Base-by-base conservation (phyloP, 2,113 vertebrate genomes). In the Globicephala melas region DNA sequence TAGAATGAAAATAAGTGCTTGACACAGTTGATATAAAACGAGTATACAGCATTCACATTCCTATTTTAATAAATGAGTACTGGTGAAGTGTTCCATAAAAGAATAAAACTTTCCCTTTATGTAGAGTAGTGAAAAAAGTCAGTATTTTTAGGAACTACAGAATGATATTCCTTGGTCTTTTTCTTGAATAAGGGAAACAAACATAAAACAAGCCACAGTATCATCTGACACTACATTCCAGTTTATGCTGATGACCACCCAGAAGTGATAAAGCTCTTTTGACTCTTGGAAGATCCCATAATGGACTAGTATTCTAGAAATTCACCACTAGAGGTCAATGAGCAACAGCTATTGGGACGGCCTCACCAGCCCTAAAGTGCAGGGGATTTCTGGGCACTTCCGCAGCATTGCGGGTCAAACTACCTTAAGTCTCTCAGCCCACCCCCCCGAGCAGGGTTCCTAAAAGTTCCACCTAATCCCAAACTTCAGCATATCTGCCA, bases 1-100 rank as follows among this genome's bases (percentile, higher is more conserved):
- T 98, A 98, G 93, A 95, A 98, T 98, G 97, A 98, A 98, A 98
- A 98, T 98, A 99, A 98, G 98, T 98, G 98, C 98, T 98, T 97
- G 96, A 98, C 98, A 98, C 62, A 67, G 98, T 91, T 98, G 97
- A 97, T 98, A 99, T 97, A 98, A 94, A 96, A 98, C 97, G 98
- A 97, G 89, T 97, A 98, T 92, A 98, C 93, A 98, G 81, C 92
- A 96, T 98, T 98, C 98, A 98, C 98, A 98, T 98, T 98, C 98
- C 98, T 99, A 98, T 98, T 98, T 98, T 98, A 98, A 98, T 98
- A 97, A 97, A 92, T 96, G 98, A 97, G 97, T 98, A 98, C 93
- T 92, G 97, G 95, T 97, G 98, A 98, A 98, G 94, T 98, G 97
- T 96, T 98, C 97, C 96, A 93, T 97, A 97, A 96, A 97, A 98